These are phyloP conservation scores for Drosophila borealis DNA, from an alignment of 2,888 invertebrate species.

Conservation along the genomic window DNA sequence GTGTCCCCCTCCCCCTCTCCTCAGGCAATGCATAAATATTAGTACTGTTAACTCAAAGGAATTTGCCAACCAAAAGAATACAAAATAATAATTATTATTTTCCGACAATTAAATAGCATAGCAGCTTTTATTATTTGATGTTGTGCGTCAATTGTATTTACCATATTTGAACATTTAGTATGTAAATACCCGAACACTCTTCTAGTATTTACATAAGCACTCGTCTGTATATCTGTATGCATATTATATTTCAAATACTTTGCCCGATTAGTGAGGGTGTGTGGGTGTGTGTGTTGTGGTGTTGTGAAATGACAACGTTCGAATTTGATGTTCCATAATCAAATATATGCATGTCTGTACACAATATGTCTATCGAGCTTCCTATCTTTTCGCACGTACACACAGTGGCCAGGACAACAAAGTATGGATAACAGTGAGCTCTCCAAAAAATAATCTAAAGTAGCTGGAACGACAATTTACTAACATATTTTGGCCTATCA, in stretches of 20 bases:
- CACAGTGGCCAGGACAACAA: no score
- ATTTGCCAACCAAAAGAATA: conserved; percentile 23
- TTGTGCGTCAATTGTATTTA: conserved; percentile 18
- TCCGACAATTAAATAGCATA: conserved; percentile 22
- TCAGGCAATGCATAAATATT: conserved; percentile 14
- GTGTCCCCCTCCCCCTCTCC: not conserved
- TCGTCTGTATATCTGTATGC: not conserved
- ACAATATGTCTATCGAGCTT: not conserved
- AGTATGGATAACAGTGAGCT: no score
- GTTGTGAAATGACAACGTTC: not conserved
- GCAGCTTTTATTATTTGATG: conserved; percentile 1
- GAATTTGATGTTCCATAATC: not conserved
- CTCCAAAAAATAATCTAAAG: no score
- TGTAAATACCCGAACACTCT: conserved; percentile 5
- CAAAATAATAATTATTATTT: conserved; percentile 33
- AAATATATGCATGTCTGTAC: not conserved
- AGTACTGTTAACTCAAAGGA: conserved; percentile 33
- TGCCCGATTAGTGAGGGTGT: no score
- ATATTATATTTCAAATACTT: conserved; percentile 5
- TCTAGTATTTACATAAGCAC: conserved; percentile 9
- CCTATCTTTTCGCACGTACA: no score
- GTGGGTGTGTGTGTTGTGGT: not conserved
- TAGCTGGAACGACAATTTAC: no score
- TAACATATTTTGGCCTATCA: no score
- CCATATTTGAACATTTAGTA: no score